Evolutionary conservation across 1,140 invertebrate species (phyloP).

Genomic region (Venustaconcha ellipsiformis): DNA sequence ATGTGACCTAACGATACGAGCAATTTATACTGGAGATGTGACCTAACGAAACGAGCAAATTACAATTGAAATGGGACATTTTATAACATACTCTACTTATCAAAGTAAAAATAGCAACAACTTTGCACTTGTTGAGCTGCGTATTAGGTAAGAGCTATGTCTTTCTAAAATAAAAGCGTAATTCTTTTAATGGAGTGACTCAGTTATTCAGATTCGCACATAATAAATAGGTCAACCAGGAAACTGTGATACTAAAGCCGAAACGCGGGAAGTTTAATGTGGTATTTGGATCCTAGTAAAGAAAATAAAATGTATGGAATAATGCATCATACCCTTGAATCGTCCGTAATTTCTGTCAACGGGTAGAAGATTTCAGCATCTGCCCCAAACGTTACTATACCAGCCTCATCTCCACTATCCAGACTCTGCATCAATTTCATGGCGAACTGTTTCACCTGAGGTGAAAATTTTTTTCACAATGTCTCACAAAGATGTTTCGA

Average conservation of each 20-base stretch:
- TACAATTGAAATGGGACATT: not conserved
- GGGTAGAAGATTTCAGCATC: slow-evolving; percentile 45
- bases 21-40: too few relatives aligned
- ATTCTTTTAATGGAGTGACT: not conserved
- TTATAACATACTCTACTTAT: not conserved
- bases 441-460: slow-evolving; percentile 46
- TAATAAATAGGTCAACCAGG: not conserved
- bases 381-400: slow-evolving; percentile 52
- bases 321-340: slow-evolving; percentile 34
- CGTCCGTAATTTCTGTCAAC: slow-evolving; percentile 35
- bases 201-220: not conserved
- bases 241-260: slow-evolving; percentile 1
- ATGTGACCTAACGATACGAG: too few relatives aligned
- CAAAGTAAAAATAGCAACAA: not conserved
- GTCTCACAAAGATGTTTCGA: not conserved
- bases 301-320: not conserved
- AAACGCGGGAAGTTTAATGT: slow-evolving; percentile 4
- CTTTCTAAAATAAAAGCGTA: not conserved
- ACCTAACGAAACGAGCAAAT: not conserved
- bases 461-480: not conserved
- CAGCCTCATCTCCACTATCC: slow-evolving; percentile 47
- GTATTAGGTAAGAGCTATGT: not conserved
- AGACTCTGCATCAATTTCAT: slow-evolving; percentile 40
- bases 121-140: too few relatives aligned
- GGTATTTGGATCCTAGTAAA: not conserved